phyloP scores from a whole-genome alignment of 2,888 invertebrate genomes.

The Pyralis farinalis region DNA sequence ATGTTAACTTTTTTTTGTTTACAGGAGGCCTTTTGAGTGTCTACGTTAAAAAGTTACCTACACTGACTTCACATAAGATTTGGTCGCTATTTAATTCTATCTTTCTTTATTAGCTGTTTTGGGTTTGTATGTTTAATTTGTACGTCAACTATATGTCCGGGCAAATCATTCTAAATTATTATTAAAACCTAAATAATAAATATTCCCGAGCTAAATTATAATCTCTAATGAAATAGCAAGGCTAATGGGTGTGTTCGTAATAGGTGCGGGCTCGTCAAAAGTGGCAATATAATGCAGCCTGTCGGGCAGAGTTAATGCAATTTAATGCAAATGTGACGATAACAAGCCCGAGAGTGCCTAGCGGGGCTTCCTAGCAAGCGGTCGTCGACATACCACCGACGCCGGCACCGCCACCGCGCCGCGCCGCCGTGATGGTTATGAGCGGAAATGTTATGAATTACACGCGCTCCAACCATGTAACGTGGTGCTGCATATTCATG shows the following conservation, averaged over 20 bases:
- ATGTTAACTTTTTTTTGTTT: too few species aligned
- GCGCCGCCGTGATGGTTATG: slow-evolving; percentile 27
- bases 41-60: too few species aligned
- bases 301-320: slow-evolving; percentile 41
- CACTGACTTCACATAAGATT: too few species aligned
- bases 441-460: slow-evolving; percentile 40
- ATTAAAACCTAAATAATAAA: too few species aligned
- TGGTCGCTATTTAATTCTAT: too few species aligned
- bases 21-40: too few species aligned
- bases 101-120: too few species aligned
- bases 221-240: neutral
- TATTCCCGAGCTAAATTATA: too few species aligned
- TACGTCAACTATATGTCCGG: too few species aligned
- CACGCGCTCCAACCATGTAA: slow-evolving; percentile 19
- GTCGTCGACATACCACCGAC: neutral
- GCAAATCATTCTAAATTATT: too few species aligned
- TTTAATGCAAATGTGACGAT: slow-evolving; percentile 65
- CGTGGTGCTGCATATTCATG: slow-evolving; percentile 16
- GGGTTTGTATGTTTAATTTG: too few species aligned
- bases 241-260: slow-evolving; percentile 13
- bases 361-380: slow-evolving; percentile 18
- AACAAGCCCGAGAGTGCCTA: slow-evolving; percentile 16
- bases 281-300: slow-evolving; percentile 23
- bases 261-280: slow-evolving; percentile 21
- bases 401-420: neutral